A percentile compares a stretch with the other conserved stretches of the same genome.
These are phyloP conservation scores for Apamea monoglypha DNA, from an alignment of 2,888 invertebrate species.

Conservation along the genomic window DNA sequence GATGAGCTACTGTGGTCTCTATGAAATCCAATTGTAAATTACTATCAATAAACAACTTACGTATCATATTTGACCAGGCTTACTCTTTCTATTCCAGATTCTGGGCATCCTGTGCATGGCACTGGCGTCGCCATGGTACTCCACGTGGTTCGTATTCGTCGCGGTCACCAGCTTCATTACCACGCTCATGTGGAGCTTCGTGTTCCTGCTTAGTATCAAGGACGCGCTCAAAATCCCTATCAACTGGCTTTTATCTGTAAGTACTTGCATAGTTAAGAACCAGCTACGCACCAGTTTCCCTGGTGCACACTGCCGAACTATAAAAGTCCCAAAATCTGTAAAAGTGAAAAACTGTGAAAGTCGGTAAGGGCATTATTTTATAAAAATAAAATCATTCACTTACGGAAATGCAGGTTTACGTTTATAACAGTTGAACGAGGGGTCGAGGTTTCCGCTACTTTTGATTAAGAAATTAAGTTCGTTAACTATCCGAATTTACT, in stretches of 20 bases:
- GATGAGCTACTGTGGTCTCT: neutral
- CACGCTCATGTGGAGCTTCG: constrained; percentile 94
- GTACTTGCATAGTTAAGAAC: constrained; percentile 67
- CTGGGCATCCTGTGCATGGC: constrained; percentile 96
- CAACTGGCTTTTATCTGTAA: constrained; percentile 96
- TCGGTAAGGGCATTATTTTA: neutral
- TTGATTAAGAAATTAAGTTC: neutral
- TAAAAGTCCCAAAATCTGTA: neutral
- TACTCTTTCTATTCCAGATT: constrained; percentile 89
- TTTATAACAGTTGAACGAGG: neutral
- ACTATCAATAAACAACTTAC: neutral
- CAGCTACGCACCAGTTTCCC: neutral
- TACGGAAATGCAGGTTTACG: neutral
- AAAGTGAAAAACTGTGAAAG: neutral
- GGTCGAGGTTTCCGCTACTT: neutral
- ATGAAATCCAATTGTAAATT: neutral
- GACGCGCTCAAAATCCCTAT: constrained; percentile 95
- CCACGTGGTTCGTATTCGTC: constrained; percentile 96
- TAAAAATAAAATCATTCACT: neutral
- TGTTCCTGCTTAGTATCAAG: constrained; percentile 94
- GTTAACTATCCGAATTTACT: neutral
- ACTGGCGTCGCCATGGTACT: constrained; percentile 92
- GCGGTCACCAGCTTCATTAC: constrained; percentile 95
- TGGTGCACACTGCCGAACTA: neutral
- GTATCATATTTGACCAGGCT: constrained; percentile 5